Conservation (phyloP, 2,797 vertebrate genomes). For the Gymnothorax reevesii region DNA sequence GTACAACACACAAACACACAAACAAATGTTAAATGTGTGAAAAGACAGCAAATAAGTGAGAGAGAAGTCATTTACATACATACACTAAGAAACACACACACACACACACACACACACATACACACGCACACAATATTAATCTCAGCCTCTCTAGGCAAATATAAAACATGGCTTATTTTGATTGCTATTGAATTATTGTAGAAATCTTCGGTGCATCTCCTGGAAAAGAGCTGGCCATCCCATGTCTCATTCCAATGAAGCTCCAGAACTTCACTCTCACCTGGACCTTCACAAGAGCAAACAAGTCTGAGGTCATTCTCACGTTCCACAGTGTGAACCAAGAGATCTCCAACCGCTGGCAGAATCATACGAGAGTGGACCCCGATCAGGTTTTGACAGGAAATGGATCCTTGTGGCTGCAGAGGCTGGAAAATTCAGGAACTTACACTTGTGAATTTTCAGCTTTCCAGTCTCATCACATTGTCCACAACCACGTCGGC, state of each 20-base stretch:
- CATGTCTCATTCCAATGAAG: constrained; percentile 43
- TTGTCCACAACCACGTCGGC: constrained; percentile 37
- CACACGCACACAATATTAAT: not conserved
- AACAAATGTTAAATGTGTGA: too few relatives aligned
- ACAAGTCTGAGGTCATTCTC: constrained; percentile 34
- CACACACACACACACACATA: not conserved
- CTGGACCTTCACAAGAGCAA: constrained; percentile 42
- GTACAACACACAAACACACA: constrained; percentile 31
- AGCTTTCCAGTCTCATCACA: constrained; percentile 26
- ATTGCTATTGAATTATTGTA: not conserved
- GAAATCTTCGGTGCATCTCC: not conserved
- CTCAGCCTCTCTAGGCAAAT: not conserved
- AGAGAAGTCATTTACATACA: not conserved
- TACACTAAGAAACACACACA: too few relatives aligned
- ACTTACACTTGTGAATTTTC: constrained; percentile 42
- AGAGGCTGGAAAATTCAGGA: constrained; percentile 31
- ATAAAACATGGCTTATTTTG: not conserved
- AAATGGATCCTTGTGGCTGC: constrained; percentile 42
- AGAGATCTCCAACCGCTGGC: constrained; percentile 24
- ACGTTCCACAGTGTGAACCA: constrained; percentile 35
- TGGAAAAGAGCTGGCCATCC: constrained; percentile 42
- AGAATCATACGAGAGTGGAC: constrained; percentile 33
- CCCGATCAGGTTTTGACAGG: constrained; percentile 29
- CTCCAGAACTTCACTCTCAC: constrained; percentile 40
- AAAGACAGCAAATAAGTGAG: not conserved